Base-by-base conservation (phyloP, 2,888 invertebrate genomes). In the Agriotes lineatus region DNA sequence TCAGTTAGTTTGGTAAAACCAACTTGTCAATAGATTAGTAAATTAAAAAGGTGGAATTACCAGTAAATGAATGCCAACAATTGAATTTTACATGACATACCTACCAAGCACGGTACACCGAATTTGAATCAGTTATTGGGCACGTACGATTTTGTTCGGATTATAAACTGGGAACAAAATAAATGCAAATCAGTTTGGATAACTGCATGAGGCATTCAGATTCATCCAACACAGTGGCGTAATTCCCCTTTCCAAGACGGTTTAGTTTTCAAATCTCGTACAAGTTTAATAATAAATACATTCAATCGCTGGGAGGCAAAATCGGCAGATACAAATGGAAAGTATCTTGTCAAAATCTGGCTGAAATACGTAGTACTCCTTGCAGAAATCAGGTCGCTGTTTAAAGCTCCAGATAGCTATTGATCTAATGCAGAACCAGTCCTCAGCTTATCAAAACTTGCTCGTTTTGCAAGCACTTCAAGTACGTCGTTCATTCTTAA, bases 371-470 rank as follows among this genome's bases (percentile, higher is more conserved):
- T 50, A 58, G 58, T 33, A 58, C 33, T 64, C 69, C 69, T 64
- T 54, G 22, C 64, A 69, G 69, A 69, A 69, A 69, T 69, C 69
- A 54, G 54, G 64, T 69, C 52, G 64, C 56, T 64, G 54, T 64
- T 64, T 52, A 64, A 64, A 69, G 59, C 64, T 64, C 25, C 59
- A 44, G 33, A 64, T 64, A 33, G 64, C 59, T 69, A 69, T 69
- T 69, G 69, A 69, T 69, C 59, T 62, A 42, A 58, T 58, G 25
- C 35, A 50, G 37, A 57, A 39, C 56, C 12, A 56, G 56, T 10
- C 10, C 14, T 56, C 3, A 12, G 30, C 19, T 56, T 56, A 37
- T 37, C 56, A 56, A 35, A 56, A 22, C 33, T 37, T 56, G 10
- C 22, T 39, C 37, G 39, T 56, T 56, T 56, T 37, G 37, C 56